A percentile compares a stretch with the other conserved stretches of the same genome.
phyloP scores from a whole-genome alignment of 2,797 vertebrate species.

The Galaxias olidus region DNA sequence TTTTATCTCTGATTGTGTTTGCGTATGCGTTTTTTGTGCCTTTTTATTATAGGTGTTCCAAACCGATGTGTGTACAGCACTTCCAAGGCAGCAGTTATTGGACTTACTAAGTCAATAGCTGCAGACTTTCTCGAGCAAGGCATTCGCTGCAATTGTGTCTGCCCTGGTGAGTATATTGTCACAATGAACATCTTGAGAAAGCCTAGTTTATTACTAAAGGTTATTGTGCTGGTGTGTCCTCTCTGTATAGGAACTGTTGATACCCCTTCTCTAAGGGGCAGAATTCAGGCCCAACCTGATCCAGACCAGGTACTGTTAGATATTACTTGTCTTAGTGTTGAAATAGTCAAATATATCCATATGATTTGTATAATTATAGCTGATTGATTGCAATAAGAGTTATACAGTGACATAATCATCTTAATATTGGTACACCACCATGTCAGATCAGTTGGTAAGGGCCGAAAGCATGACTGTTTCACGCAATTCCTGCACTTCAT shows the following conservation, averaged over 20 bases:
- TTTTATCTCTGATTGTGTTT: conserved; percentile 51
- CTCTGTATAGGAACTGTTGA: conserved; percentile 85
- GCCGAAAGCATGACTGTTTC: too few species aligned
- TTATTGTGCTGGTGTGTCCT: conserved; percentile 5
- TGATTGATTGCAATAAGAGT: too few species aligned
- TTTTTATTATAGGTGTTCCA: conserved; percentile 77
- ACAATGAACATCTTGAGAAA: background rate
- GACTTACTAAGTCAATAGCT: conserved; percentile 93
- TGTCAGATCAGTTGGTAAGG: too few species aligned
- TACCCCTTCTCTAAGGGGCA: conserved; percentile 88
- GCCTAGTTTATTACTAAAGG: too few species aligned
- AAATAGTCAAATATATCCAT: conserved; percentile 2
- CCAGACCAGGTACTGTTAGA: conserved; percentile 82
- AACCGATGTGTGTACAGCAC: conserved; percentile 91
- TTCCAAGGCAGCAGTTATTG: conserved; percentile 94
- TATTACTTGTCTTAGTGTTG: background rate
- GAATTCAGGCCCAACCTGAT: conserved; percentile 87
- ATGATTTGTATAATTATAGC: too few species aligned
- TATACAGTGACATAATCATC: too few species aligned
- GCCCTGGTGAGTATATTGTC: conserved; percentile 69
- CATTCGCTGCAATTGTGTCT: conserved; percentile 87
- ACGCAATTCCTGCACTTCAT: too few species aligned
- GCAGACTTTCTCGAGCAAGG: conserved; percentile 92
- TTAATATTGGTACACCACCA: too few species aligned
- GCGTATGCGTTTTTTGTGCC: conserved; percentile 36